A percentile compares a stretch with the other conserved stretches of the same genome.
Conservation (phyloP, 2,888 invertebrate genomes). For the Drosophila basisetae region DNA sequence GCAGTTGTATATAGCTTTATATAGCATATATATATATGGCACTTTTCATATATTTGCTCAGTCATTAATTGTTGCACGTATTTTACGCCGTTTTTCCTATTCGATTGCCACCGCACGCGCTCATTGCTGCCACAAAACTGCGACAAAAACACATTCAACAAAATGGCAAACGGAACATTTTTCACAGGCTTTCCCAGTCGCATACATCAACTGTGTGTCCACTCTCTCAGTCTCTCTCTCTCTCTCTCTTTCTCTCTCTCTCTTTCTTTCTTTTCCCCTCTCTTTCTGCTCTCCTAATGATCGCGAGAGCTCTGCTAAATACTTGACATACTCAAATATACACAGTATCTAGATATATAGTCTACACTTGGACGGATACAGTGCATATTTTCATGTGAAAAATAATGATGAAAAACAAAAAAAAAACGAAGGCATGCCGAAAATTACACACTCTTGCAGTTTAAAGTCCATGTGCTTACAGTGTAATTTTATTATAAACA, state of each 20-base stretch:
- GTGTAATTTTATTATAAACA: background rate
- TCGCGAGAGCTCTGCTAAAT: constrained; percentile 42
- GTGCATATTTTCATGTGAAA: constrained; percentile 69
- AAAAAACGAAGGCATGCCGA: background rate
- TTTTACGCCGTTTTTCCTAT: constrained; percentile 62
- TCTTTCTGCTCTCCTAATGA: constrained; percentile 43
- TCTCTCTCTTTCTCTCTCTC: constrained; percentile 9
- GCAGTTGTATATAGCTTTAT: constrained; percentile 15
- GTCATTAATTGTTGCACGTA: constrained; percentile 64
- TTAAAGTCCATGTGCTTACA: background rate
- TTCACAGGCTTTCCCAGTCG: constrained; percentile 51
- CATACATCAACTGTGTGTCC: constrained; percentile 16
- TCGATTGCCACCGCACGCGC: constrained; percentile 74
- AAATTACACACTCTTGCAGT: background rate
- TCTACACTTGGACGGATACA: constrained; percentile 60
- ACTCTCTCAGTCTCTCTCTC: constrained; percentile 3
- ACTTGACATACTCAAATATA: constrained; percentile 45
- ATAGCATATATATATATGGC: constrained; percentile 21
- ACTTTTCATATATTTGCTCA: constrained; percentile 49
- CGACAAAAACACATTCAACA: constrained; percentile 41
- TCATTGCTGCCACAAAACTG: constrained; percentile 75
- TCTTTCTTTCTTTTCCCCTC: constrained; percentile 6
- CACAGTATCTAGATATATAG: constrained; percentile 28
- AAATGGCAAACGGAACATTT: constrained; percentile 57
- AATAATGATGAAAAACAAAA: constrained; percentile 4